phyloP scores from a whole-genome alignment of 1,140 invertebrate species.

The Polyergus mexicanus region DNA sequence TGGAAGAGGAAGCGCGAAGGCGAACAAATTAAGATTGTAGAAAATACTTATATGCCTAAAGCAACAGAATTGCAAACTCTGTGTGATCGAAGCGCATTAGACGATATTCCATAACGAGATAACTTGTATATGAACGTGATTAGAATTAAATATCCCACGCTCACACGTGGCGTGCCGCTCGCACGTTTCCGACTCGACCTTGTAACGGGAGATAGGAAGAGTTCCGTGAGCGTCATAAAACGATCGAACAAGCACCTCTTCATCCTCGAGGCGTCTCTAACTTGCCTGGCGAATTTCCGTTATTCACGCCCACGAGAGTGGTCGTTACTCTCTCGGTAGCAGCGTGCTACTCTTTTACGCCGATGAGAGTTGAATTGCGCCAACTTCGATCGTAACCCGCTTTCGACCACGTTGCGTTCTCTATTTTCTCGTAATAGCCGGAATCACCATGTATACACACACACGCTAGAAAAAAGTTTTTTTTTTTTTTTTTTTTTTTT shows the following conservation, averaged over 20 bases:
- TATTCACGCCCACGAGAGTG: constrained; percentile 60
- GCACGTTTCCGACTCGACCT: constrained; percentile 44
- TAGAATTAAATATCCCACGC: constrained; percentile 40
- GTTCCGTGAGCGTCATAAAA: constrained; percentile 31
- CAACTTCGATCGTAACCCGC: constrained; percentile 60
- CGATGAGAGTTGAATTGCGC: constrained; percentile 56
- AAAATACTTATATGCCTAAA: neutral
- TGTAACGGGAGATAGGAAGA: constrained; percentile 52
- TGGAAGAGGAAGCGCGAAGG: neutral
- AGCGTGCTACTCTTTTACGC: constrained; percentile 57
- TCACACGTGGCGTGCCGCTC: constrained; percentile 33
- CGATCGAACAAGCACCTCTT: constrained; percentile 57
- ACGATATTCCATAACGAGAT: constrained; percentile 2
- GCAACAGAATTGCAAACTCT: neutral
- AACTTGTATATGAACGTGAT: constrained; percentile 17
- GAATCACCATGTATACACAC: neutral
- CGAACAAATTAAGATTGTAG: neutral
- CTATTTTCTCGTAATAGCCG: constrained; percentile 37
- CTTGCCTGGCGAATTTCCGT: constrained; percentile 59
- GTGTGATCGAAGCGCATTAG: neutral
- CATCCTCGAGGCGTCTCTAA: constrained; percentile 55
- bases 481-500: too few species aligned
- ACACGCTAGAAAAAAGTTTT: too few species aligned
- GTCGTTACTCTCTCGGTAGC: constrained; percentile 48
- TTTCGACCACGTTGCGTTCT: constrained; percentile 35